phyloP scores from a whole-genome alignment of 2,113 vertebrate species.

The Saccopteryx leptura region DNA sequence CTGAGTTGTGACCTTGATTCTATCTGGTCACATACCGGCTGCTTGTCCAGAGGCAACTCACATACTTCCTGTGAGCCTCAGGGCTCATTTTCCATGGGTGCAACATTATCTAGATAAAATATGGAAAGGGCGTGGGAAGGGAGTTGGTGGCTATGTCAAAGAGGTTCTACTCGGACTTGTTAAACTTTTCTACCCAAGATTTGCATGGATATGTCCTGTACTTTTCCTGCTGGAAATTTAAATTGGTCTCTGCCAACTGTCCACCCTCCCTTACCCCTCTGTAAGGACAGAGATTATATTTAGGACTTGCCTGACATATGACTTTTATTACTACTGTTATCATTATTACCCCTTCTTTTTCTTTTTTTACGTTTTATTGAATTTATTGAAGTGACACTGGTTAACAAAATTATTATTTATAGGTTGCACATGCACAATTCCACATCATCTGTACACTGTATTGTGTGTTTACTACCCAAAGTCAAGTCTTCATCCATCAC shows the following conservation, averaged over 20 bases:
- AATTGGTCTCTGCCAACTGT: not conserved
- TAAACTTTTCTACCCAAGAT: not conserved
- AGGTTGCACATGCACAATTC: no score
- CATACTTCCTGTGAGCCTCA: not conserved
- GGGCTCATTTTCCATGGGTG: not conserved
- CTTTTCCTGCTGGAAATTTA: not conserved
- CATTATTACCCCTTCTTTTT: not conserved
- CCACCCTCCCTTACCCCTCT: not conserved
- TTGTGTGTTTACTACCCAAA: no score
- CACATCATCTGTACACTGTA: no score
- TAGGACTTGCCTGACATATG: not conserved
- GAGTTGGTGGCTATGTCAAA: not conserved
- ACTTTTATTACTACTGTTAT: not conserved
- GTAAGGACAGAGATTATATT: not conserved
- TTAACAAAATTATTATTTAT: no score
- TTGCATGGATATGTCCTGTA: not conserved
- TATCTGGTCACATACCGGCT: not conserved
- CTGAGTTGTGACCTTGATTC: conserved; percentile 9
- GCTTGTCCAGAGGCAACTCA: not conserved
- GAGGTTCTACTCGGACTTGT: not conserved
- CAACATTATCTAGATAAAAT: not conserved
- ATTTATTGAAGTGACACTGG: no score
- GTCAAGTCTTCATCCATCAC: no score
- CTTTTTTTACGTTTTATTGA: no score
- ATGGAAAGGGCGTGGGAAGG: not conserved